A percentile compares a stretch with the other conserved stretches of the same genome.
Conservation (phyloP, 2,113 vertebrate species). For the Labeo catla region DNA sequence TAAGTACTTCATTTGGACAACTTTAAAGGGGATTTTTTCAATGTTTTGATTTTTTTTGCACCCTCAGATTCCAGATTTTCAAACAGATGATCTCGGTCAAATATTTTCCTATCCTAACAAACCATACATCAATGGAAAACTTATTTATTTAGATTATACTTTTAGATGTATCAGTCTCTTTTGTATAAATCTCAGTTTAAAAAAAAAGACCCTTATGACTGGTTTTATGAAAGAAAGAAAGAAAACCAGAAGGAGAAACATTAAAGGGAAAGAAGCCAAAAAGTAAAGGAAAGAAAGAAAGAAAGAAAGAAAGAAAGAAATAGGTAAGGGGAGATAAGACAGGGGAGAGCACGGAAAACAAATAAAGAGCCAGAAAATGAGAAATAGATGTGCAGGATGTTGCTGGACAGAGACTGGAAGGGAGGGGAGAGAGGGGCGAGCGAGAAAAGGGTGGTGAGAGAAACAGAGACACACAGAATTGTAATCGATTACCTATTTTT, state of each 20-base stretch:
- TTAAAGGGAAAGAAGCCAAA: no score
- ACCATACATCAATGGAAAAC: no score
- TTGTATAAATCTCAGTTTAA: no score
- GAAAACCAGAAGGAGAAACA: background rate
- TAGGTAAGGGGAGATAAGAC: constrained; percentile 49
- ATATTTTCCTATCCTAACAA: no score
- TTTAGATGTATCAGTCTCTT: no score
- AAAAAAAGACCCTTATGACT: no score
- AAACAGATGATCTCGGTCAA: no score
- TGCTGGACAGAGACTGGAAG: constrained; percentile 50
- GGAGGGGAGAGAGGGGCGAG: constrained; percentile 41
- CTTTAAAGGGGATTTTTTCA: no score
- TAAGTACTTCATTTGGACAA: no score
- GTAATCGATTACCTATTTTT: constrained; percentile 96
- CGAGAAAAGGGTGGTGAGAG: constrained; percentile 67
- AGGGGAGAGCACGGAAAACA: constrained; percentile 62
- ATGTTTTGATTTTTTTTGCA: no score
- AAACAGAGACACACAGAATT: constrained; percentile 79
- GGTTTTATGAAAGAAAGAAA: background rate
- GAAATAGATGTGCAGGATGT: constrained; percentile 55
- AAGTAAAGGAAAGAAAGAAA: background rate
- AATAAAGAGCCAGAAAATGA: constrained; percentile 51
- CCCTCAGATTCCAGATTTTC: no score
- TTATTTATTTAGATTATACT: no score
- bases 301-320: constrained; percentile 4